A percentile compares a stretch with the other conserved stretches of the same genome.
These are phyloP conservation scores for Acromyrmex echinatior DNA, from an alignment of 1,140 invertebrate genomes.

Conservation along the genomic window DNA sequence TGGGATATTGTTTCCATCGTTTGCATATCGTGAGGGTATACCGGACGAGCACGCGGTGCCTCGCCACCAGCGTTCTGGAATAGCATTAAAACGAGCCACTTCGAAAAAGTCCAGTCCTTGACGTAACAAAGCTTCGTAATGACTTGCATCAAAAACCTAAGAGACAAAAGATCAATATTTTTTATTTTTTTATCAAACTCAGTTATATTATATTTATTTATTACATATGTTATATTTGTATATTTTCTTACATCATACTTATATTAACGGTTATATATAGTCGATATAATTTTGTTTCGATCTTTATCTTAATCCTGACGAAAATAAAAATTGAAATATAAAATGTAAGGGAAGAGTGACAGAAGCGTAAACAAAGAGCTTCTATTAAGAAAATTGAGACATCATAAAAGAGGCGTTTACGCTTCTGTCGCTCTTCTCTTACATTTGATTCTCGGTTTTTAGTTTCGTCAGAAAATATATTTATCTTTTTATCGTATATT, in stretches of 20 bases:
- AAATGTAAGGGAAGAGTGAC: too few relatives aligned
- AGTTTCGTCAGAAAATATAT: not conserved
- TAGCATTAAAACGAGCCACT: constrained; percentile 83
- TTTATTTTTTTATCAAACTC: not conserved
- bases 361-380: too few relatives aligned
- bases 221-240: not conserved
- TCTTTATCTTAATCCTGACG: too few relatives aligned
- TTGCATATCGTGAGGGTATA: constrained; percentile 25
- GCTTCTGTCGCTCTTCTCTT: too few relatives aligned
- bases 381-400: too few relatives aligned
- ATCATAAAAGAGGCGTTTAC: too few relatives aligned
- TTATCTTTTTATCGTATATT: not conserved
- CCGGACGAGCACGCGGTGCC: constrained; percentile 40
- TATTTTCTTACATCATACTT: not conserved
- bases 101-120: constrained; percentile 86
- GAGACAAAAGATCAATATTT: not conserved
- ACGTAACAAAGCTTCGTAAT: constrained; percentile 84
- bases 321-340: too few relatives aligned
- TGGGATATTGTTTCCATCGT: constrained; percentile 35
- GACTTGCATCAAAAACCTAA: constrained; percentile 83
- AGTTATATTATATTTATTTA: not conserved
- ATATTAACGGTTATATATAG: not conserved
- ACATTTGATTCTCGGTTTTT: not conserved
- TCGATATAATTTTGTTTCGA: not conserved
- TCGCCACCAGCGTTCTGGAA: constrained; percentile 84